Evolutionary conservation across 2,888 invertebrate genomes (phyloP), one percentile per base, ranked within the genome.

Genomic region (Flexamia atlantica): DNA sequence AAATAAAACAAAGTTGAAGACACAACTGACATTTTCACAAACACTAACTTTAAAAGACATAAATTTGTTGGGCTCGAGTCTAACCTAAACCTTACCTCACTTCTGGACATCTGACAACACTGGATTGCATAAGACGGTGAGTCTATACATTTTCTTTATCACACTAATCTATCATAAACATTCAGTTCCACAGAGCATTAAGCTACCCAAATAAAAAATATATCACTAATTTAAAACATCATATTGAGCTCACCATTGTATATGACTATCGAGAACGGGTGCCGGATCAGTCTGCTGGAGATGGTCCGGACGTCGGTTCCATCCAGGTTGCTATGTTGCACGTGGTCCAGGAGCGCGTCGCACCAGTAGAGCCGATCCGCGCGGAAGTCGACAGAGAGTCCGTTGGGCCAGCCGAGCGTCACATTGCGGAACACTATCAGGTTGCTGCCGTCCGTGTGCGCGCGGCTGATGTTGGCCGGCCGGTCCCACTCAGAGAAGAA

Each of bases 401-500:
- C 99, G 89, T 99, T 99, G 0, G 99, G 99, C 99, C 99, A 99
- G 2, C 98, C 98, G 0, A 99, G 92, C 0, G 98, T 96, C 0
- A 98, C 94, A 88, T 97, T 97, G 87, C 95, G 95, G 89, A 99
- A 98, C 0, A 98, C 96, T 2, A 96, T 91, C 25, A 98, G 91
- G 87, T 96, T 96, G 0, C 94, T 94, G 0, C 99, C 99, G 89
- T 99, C 99, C 0, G 97, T 94, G 88, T 95, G 94, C 0, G 98
- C 97, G 87, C 99, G 92, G 84, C 97, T 98, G 86, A 99, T 99
- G 89, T 98, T 98, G 0, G 99, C 98, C 0, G 98, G 98, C 3
- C 98, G 93, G 89, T 97, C 97, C 97, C 98, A 98, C 90, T 99
- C 98, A 0, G 98, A 96, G 92, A 97, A 99, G 91, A 98, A 99